phyloP scores from a whole-genome alignment of 1,140 invertebrate species.

The Leptinotarsa undecemlineata region DNA sequence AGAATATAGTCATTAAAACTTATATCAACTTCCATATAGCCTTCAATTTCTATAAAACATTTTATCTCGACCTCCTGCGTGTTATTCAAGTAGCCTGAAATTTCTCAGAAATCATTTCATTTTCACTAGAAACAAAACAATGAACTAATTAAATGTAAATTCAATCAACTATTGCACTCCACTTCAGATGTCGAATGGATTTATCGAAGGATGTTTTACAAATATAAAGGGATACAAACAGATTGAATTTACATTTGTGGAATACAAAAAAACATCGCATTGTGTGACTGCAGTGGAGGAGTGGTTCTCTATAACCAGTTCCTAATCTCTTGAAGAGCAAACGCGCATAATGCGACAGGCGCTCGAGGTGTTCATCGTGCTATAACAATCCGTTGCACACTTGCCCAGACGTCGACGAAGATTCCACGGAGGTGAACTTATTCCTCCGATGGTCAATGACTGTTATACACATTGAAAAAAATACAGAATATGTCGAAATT shows the following conservation, averaged over 20 bases:
- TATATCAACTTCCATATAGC: no score
- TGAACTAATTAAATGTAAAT: no score
- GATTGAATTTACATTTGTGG: conserved; percentile 20
- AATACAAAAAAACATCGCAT: conserved; percentile 16
- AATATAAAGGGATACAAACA: conserved; percentile 20
- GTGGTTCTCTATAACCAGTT: conserved; percentile 28
- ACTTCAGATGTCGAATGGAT: conserved; percentile 12
- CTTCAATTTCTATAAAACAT: no score
- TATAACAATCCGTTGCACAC: conserved; percentile 27
- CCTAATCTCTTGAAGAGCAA: conserved; percentile 27
- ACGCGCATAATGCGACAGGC: conserved; percentile 27
- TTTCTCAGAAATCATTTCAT: no score
- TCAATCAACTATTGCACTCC: background rate
- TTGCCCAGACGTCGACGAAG: conserved; percentile 11
- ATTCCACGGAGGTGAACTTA: background rate
- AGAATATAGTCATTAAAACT: no score
- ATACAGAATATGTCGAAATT: no score
- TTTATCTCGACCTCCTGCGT: no score
- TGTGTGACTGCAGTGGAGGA: conserved; percentile 22
- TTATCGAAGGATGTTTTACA: conserved; percentile 13
- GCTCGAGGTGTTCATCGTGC: conserved; percentile 24
- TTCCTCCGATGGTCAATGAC: conserved; percentile 4
- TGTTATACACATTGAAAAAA: background rate
- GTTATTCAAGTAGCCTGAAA: no score
- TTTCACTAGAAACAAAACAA: no score